These are phyloP conservation scores for Tachysurus fulvidraco DNA, from an alignment of 2,113 vertebrate genomes.

Conservation along the genomic window DNA sequence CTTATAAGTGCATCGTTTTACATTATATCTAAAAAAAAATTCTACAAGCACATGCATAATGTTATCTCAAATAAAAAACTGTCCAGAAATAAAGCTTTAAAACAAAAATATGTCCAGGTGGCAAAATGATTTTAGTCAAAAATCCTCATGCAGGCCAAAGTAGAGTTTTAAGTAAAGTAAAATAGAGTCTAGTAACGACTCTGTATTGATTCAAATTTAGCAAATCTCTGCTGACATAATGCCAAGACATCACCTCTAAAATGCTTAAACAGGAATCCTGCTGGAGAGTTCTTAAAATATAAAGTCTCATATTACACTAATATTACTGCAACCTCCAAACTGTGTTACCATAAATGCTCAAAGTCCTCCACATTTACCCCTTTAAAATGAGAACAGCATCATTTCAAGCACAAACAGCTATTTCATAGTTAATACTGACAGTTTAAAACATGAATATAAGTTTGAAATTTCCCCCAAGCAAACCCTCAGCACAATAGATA, in stretches of 20 bases:
- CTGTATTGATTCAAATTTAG: constrained; percentile 21
- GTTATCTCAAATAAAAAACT: neutral
- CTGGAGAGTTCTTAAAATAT: constrained; percentile 16
- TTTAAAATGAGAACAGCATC: neutral
- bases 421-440: neutral
- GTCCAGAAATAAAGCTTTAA: neutral
- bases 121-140: neutral
- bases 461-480: constrained; percentile 13
- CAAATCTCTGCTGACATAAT: constrained; percentile 30
- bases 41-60: neutral
- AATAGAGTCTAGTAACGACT: neutral
- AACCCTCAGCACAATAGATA: constrained; percentile 43
- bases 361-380: neutral
- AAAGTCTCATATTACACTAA: constrained; percentile 7
- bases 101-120: neutral
- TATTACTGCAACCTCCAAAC: neutral
- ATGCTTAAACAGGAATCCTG: constrained; percentile 6
- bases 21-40: neutral
- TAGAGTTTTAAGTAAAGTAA: constrained; percentile 7
- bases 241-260: neutral
- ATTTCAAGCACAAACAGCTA: neutral
- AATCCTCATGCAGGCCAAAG: neutral
- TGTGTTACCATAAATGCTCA: neutral
- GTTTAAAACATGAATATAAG: neutral
- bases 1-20: neutral